phyloP scores from a whole-genome alignment of 2,888 invertebrate species.

The Chymomyza procnemis region DNA sequence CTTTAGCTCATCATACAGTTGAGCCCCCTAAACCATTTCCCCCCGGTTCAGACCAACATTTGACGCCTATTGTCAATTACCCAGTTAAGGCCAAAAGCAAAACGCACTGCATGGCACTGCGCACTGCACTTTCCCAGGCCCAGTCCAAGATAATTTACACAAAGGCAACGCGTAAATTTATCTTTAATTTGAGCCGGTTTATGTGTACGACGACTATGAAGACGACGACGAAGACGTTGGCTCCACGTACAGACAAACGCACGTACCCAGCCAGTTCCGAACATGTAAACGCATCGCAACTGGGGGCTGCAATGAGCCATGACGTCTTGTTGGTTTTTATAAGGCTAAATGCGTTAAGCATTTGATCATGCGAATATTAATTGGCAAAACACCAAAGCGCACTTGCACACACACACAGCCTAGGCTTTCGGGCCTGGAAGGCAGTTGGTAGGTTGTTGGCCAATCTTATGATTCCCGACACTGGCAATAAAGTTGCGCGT shows the following conservation, averaged over 20 bases:
- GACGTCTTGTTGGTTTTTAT: conserved; percentile 68
- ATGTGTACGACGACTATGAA: neutral
- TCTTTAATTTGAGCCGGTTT: conserved; percentile 64
- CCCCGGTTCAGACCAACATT: conserved; percentile 42
- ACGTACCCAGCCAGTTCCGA: neutral
- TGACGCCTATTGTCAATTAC: conserved; percentile 64
- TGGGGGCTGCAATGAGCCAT: conserved; percentile 18
- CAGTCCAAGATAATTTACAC: conserved; percentile 60
- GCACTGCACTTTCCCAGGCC: conserved; percentile 56
- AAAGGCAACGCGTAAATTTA: conserved; percentile 47
- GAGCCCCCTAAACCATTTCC: too few species aligned
- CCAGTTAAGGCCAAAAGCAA: conserved; percentile 8
- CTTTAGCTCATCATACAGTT: too few species aligned
- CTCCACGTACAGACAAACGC: too few species aligned
- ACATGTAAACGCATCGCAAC: conserved; percentile 3
- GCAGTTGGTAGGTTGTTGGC: neutral
- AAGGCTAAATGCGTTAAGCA: conserved; percentile 73
- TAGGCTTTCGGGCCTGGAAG: neutral
- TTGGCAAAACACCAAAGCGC: conserved; percentile 68
- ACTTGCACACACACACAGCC: conserved; percentile 19
- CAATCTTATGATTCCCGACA: neutral
- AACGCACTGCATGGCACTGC: conserved; percentile 35
- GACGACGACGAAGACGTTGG: neutral
- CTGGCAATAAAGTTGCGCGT: conserved; percentile 45
- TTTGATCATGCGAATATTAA: conserved; percentile 74